Evolutionary conservation across 2,888 invertebrate species (phyloP), one percentile per base, ranked within the genome.

Genomic region (Candidula unifasciata): DNA sequence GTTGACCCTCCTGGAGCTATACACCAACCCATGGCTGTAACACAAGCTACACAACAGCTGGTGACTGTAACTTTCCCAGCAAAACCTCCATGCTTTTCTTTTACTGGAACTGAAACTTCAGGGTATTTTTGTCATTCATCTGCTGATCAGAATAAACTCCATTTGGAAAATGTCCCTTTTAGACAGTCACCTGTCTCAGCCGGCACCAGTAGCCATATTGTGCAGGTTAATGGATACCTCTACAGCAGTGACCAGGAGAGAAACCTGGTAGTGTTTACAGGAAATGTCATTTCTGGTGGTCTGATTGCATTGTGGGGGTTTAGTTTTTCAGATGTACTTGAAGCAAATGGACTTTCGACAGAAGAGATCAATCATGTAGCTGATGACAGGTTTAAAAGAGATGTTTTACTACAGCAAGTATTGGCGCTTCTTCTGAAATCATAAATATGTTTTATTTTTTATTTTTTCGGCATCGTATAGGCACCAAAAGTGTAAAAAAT

Each of bases 311-410:
- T 82, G 2, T 74, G 73, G 73, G 82, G 82, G 24, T 74, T 82
- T 82, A 68, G 77, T 54, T 27, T 77, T 52, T n/a, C 18, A 0
- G 33, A 3, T 21, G 57, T n/a, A 30, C 8, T 37, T 33, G 37
- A 10, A 24, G 24, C 18, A n/a, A n/a, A 68, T 66, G 35, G 13
- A 5, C 30, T 54, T 16, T 44, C 24, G 5, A 52, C 74, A 13
- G 30, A 52, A n/a, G 76, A 76, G 37, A 10, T 30, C 2, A 54
- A 44, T 24, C n/a, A 30, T 35, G 77, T 68, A 10, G 37, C 66
- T 8, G 52, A 54, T 13, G 82, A 82, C 37, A 76, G 82, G 52
- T 82, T 77, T 68, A 77, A 77, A 27, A 64, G 82, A 57, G 82
- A 82, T 57, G 2, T n/a, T 60, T 35, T 82, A 6, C 30, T 82